Percentiles rank a stretch among this genome's conserved stretches.
Evolutionary conservation across 2,113 vertebrate genomes (phyloP).

Genomic region (Mesoclemmys tuberculata): DNA sequence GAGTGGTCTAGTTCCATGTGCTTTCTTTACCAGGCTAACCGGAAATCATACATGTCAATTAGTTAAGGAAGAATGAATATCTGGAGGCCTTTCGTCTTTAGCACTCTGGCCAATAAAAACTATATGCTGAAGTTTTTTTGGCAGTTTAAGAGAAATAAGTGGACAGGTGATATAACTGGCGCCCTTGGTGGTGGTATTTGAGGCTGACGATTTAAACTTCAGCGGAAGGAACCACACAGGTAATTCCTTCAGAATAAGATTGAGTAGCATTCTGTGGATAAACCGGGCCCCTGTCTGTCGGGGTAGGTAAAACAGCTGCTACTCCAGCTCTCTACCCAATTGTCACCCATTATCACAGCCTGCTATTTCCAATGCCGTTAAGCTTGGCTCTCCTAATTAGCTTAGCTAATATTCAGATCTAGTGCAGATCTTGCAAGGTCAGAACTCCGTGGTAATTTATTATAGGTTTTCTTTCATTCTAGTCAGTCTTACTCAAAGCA

Average conservation of each 20-base stretch:
- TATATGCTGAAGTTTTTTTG: background rate
- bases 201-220: background rate
- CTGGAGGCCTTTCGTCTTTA: background rate
- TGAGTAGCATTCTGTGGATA: background rate
- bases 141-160: background rate
- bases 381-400: background rate
- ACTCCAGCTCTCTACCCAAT: background rate
- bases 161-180: background rate
- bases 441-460: background rate
- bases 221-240: background rate
- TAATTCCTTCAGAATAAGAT: background rate
- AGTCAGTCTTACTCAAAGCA: background rate
- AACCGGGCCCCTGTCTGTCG: background rate
- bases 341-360: background rate
- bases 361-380: background rate
- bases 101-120: background rate
- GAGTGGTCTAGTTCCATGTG: background rate
- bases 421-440: background rate
- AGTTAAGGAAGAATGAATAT: background rate
- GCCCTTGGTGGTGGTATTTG: background rate
- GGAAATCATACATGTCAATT: background rate
- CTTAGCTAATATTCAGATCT: background rate
- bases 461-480: background rate
- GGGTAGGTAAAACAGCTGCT: background rate
- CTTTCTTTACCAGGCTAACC: background rate